Evolutionary conservation across 1,140 invertebrate genomes (phyloP).

Genomic region (Stegodyphus dumicola): DNA sequence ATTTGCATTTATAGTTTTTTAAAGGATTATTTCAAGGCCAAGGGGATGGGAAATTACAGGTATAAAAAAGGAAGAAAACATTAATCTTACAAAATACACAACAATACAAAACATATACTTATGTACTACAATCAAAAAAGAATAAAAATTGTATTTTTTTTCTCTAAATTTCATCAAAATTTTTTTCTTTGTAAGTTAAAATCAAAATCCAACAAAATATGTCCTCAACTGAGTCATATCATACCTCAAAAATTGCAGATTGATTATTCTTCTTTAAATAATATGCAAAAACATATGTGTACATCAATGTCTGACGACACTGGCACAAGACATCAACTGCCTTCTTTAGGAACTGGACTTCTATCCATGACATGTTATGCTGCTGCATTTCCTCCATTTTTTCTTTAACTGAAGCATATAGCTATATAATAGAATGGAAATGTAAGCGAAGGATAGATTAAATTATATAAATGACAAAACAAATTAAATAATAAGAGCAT

Average conservation of each 20-base stretch:
- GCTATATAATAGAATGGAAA: slow-evolving; percentile 57
- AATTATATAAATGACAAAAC: neutral
- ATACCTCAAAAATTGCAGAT: slow-evolving; percentile 94
- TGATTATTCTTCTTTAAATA: slow-evolving; percentile 98
- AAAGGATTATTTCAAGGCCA: too few species aligned
- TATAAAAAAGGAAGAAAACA: too few species aligned
- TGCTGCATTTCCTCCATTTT: slow-evolving; percentile 99
- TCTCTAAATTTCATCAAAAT: too few species aligned
- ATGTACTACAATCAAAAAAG: too few species aligned
- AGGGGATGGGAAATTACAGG: too few species aligned
- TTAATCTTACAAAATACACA: too few species aligned
- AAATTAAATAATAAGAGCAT: neutral
- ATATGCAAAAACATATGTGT: slow-evolving; percentile 99
- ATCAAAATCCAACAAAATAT: too few species aligned
- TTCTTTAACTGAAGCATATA: slow-evolving; percentile 91
- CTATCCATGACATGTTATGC: slow-evolving; percentile 99
- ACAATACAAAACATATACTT: too few species aligned
- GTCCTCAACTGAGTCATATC: slow-evolving; percentile 1
- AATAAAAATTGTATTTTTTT: too few species aligned
- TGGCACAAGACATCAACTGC: slow-evolving; percentile 97
- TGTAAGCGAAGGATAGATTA: too few species aligned
- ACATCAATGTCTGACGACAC: slow-evolving; percentile 98
- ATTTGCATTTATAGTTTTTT: too few species aligned
- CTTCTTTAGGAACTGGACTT: slow-evolving; percentile 86
- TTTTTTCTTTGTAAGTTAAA: too few species aligned